Base-by-base conservation (phyloP, 2,888 invertebrate genomes). In the Trachelus tabidus region DNA sequence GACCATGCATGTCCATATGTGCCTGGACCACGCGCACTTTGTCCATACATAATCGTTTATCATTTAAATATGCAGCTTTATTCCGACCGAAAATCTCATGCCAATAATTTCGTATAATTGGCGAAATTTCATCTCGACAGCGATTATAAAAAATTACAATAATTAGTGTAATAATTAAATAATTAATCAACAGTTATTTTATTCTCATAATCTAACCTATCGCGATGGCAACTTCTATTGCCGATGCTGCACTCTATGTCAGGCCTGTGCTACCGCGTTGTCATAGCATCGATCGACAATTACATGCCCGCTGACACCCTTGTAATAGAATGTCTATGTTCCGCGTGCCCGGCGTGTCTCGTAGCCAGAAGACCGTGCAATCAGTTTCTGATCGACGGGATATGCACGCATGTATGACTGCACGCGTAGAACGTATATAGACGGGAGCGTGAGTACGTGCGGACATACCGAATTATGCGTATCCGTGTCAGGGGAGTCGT, bases 281-380 rank as follows among this genome's bases (percentile, higher is more conserved):
- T 89, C 88, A 86, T 82, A 84, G 79, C 81, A 81, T 83, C 77
- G 81, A 84, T 85, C 84, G 83, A 83, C 85, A 85, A 87, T 87
- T 87, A 79, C 83, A 78, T 82, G 83, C 84, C 83, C 84, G 87
- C 87, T 86, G 88, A 86, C 87, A 86, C 88, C 85, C 88, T 85
- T 80, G 82, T 84, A 85, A 85, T 87, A 82, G 84, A 83, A 77
- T 81, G 77, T 77, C 76, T 81, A 81, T 86, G 89, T 90, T 90
- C 89, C 89, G 88, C 88, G 89, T 90, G 88, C 88, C 77, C 86
- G 79, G 85, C 88, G 83, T 86, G 87, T 87, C 89, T 88, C 77
- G 87, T 84, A 84, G 80, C 84, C 84, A 86, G 84, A 85, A 84
- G 79, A 86, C 85, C 89, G 87, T 89, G 89, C 89, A 89, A 90